phyloP scores from a whole-genome alignment of 2,113 vertebrate genomes.

The Myxocyprinus asiaticus region DNA sequence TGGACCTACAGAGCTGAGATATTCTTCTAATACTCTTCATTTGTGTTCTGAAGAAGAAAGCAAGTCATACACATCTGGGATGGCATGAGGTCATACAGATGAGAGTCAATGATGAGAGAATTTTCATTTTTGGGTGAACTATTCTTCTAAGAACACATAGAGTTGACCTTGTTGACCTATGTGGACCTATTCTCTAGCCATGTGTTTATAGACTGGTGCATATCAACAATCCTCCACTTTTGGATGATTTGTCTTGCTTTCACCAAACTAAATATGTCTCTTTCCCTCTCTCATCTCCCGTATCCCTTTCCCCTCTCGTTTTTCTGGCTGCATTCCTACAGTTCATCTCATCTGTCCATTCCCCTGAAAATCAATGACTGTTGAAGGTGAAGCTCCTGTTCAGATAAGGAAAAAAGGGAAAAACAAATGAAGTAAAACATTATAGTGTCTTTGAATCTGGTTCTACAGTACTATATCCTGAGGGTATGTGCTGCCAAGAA shows the following conservation, averaged over 20 bases:
- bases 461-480: slow-evolving; percentile 5
- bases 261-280: slow-evolving; percentile 23
- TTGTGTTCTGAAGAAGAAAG: too few species aligned
- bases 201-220: slow-evolving; percentile 11
- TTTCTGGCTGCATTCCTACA: too few species aligned
- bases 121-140: too few species aligned
- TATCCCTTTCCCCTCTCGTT: slow-evolving; percentile 18
- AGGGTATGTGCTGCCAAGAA: slow-evolving; percentile 26
- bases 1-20: too few species aligned
- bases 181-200: neutral
- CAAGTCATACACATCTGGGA: too few species aligned
- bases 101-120: too few species aligned
- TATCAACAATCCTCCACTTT: slow-evolving; percentile 14
- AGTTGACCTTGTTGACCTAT: neutral
- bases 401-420: neutral
- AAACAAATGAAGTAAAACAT: neutral
- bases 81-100: too few species aligned
- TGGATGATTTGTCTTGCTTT: slow-evolving; percentile 29
- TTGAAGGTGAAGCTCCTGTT: slow-evolving; percentile 27
- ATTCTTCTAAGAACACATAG: neutral
- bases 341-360: slow-evolving; percentile 6
- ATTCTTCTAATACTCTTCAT: too few species aligned
- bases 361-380: slow-evolving; percentile 40
- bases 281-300: slow-evolving; percentile 7
- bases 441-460: neutral